Percentiles rank a stretch among this genome's conserved stretches.
Evolutionary conservation across 2,113 vertebrate genomes (phyloP).

Genomic region (Psittacus erithacus): DNA sequence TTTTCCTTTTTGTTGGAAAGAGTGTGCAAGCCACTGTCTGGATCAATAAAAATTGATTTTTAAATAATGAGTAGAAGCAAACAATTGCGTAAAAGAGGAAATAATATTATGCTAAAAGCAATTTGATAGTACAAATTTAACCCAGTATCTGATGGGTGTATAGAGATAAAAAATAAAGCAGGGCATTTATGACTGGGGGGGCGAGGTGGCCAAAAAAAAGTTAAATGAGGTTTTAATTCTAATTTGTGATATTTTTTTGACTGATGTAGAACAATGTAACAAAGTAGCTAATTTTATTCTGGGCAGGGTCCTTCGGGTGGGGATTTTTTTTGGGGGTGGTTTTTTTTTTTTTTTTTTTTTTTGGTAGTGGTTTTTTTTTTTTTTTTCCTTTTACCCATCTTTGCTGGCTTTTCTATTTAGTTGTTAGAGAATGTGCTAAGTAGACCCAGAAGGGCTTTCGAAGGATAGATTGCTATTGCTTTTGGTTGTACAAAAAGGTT

Average conservation of each 20-base stretch:
- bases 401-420: constrained; percentile 31
- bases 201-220: neutral
- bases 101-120: constrained; percentile 43
- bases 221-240: constrained; percentile 37
- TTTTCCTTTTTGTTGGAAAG: constrained; percentile 37
- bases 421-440: constrained; percentile 55
- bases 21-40: neutral
- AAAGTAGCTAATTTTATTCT: constrained; percentile 43
- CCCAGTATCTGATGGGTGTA: neutral
- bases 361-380: neutral
- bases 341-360: neutral
- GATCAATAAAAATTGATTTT: constrained; percentile 63
- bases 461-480: constrained; percentile 54
- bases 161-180: constrained; percentile 10
- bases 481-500: constrained; percentile 51
- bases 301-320: neutral
- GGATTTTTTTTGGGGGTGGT: too few relatives aligned
- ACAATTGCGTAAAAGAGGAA: constrained; percentile 57
- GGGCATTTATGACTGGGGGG: neutral
- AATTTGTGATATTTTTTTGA: constrained; percentile 12
- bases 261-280: constrained; percentile 24
- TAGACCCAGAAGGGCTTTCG: constrained; percentile 58
- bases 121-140: constrained; percentile 52
- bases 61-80: constrained; percentile 47
- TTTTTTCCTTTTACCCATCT: neutral